Base-by-base conservation (phyloP, 1,140 invertebrate genomes). In the Aporrectodea caliginosa region DNA sequence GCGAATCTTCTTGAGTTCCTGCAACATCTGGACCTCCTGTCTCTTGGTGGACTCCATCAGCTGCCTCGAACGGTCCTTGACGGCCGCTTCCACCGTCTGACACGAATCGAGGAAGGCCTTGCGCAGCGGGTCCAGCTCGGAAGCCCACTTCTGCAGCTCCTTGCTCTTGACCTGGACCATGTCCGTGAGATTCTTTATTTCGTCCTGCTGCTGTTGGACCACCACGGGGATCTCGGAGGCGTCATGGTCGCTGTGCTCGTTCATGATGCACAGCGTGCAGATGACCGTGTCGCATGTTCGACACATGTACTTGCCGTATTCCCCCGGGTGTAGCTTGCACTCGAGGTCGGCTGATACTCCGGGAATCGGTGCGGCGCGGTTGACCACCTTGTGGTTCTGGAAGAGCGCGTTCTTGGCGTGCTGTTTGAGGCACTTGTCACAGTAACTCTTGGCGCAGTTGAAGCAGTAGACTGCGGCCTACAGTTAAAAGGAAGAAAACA, bases 241-340 rank as follows among this genome's bases (percentile, higher is more conserved):
- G 29, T 74, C 34, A 68, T 81, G 80, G 31, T 72, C 75, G 33
- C 32, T 76, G 71, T 81, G 80, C 0, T 58, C 70, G 16, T 32
- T 73, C 71, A 81, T 74, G 35, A 81, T 77, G 43, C 80, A 81
- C 29, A 81, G n/a, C n/a, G 77, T 81, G 70, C 80, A 81, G 34
- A 78, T 71, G 1, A 81, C 73, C 29, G 70, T 32, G 27, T 78
- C 80, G 33, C 80, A 81, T 1, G 76, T 81, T 32, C 33, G 35
- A 35, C 76, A 81, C 27, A 78, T 29, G 68, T 70, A 76, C 27
- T 76, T 76, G 1, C 34, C 29, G 1, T 58, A 22, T 68, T 76
- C 75, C 16, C 43, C 43, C 1, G 33, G 75, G 43, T 76, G 75
- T 27, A n/a, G 16, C 12, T 43, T 35, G 75, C 75, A 76, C 43